Evolutionary conservation across 2,113 vertebrate species (phyloP).

Genomic region (Casuarius casuarius): DNA sequence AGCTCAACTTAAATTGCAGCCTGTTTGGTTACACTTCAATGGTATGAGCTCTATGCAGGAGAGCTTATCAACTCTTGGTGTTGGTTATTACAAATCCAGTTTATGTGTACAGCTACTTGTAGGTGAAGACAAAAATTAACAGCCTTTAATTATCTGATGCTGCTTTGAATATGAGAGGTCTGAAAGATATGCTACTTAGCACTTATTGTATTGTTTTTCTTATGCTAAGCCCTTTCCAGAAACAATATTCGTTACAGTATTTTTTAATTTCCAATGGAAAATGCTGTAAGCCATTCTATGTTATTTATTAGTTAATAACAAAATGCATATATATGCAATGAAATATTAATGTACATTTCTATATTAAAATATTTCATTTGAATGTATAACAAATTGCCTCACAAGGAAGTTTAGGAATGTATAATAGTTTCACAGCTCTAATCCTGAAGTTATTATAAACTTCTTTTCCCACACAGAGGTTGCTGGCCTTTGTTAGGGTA

Average conservation of each 20-base stretch:
- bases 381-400: neutral
- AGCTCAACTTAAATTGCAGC: neutral
- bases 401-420: neutral
- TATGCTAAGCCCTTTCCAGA: neutral
- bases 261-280: neutral
- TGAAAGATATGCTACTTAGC: neutral
- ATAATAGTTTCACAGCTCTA: neutral
- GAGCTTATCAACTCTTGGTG: neutral
- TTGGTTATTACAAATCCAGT: neutral
- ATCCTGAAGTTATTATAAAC: neutral
- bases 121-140: neutral
- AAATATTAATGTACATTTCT: neutral
- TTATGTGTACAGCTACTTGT: neutral
- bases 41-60: neutral
- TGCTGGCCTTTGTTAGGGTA: neutral
- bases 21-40: neutral
- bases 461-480: neutral
- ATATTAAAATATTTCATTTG: neutral
- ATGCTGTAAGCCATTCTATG: neutral
- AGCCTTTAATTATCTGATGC: neutral
- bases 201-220: neutral
- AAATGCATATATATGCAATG: neutral
- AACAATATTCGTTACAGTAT: neutral
- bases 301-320: constrained; percentile 20
- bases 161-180: neutral